These are phyloP conservation scores for Microctonus hyperodae DNA, from an alignment of 2,888 invertebrate species.

Conservation along the genomic window DNA sequence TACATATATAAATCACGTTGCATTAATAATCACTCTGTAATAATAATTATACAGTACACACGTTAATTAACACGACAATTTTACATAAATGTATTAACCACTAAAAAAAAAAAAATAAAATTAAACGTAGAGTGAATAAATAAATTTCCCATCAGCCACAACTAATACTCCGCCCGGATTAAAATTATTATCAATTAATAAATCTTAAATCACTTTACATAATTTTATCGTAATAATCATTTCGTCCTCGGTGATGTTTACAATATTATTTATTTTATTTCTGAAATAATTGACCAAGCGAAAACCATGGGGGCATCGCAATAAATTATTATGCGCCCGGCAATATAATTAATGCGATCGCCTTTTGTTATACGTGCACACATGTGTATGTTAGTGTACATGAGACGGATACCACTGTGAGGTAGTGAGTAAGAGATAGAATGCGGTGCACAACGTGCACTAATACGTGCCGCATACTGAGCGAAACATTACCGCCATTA, in stretches of 20 bases:
- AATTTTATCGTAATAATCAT: neutral
- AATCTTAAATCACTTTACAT: neutral
- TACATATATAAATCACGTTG: neutral
- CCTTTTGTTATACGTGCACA: neutral
- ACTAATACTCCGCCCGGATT: too few relatives aligned
- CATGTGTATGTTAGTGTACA: neutral
- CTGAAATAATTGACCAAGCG: neutral
- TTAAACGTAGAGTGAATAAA: neutral
- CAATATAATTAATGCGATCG: constrained; percentile 23
- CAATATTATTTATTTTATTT: constrained; percentile 1
- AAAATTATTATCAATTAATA: neutral
- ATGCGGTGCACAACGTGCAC: constrained; percentile 6
- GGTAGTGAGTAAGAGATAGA: neutral
- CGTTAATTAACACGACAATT: constrained; percentile 18
- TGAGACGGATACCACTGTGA: neutral
- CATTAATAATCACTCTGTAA: constrained; percentile 22
- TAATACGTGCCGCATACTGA: constrained; percentile 42
- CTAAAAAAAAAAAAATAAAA: neutral
- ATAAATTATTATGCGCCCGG: constrained; percentile 15
- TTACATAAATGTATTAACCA: constrained; percentile 1
- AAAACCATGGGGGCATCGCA: neutral
- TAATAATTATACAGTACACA: constrained; percentile 10
- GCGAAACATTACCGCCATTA: constrained; percentile 49
- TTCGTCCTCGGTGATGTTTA: neutral
- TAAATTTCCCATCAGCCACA: too few relatives aligned